Conservation (phyloP, 2,888 invertebrate species). For the Ormyrus rosae region DNA sequence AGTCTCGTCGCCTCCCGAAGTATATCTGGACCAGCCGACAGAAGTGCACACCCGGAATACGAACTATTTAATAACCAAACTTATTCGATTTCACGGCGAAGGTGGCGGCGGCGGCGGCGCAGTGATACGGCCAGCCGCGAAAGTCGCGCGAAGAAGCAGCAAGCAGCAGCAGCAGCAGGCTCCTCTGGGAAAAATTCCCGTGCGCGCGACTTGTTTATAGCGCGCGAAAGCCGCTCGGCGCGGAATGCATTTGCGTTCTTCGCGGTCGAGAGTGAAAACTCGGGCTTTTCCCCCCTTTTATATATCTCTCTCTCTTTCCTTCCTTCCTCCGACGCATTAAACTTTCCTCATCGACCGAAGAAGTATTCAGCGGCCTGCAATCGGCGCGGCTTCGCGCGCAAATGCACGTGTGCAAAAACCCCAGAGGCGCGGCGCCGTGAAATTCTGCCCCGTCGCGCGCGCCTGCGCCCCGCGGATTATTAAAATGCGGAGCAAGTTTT, state of each 20-base stretch:
- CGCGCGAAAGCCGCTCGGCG: conserved; percentile 47
- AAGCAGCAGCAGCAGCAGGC: conserved; percentile 3
- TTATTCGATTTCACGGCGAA: conserved; percentile 65
- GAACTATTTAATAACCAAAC: conserved; percentile 69
- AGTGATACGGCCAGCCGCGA: neutral
- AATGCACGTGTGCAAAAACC: neutral
- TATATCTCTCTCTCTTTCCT: neutral
- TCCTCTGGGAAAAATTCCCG: conserved; percentile 59
- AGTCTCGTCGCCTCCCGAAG: too few relatives aligned
- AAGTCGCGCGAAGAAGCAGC: conserved; percentile 1
- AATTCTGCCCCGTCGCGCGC: neutral
- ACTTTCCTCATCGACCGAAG: conserved; percentile 57
- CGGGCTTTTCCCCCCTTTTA: conserved; percentile 17
- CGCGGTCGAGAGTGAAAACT: conserved; percentile 57
- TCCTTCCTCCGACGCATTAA: conserved; percentile 53
- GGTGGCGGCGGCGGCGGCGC: too few relatives aligned
- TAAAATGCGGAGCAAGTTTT: conserved; percentile 38
- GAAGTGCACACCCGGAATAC: conserved; percentile 3
- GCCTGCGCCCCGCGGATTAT: conserved; percentile 4
- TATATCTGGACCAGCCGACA: too few relatives aligned
- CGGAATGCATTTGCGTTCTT: conserved; percentile 54
- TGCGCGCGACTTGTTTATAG: conserved; percentile 60
- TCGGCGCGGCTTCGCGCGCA: neutral
- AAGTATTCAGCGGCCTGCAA: conserved; percentile 33
- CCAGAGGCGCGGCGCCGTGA: neutral